Evolutionary conservation across 2,888 invertebrate species (phyloP).

Genomic region (Alloplasta piceator): DNA sequence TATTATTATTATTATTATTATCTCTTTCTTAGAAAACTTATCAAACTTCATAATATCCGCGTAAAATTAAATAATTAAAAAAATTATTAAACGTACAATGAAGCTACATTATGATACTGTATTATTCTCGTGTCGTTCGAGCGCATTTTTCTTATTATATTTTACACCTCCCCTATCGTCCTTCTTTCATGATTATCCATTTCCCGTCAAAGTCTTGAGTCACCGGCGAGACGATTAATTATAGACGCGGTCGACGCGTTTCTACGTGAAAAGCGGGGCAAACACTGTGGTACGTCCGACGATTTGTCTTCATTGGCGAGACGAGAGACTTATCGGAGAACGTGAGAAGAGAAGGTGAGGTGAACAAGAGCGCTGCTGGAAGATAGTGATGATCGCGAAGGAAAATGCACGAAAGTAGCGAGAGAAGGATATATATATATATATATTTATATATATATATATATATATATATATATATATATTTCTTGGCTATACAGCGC

Average conservation of each 20-base stretch:
- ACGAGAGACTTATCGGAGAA: slow-evolving; percentile 74
- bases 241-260: slow-evolving; percentile 63
- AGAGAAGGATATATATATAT: slow-evolving; percentile 48
- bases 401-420: slow-evolving; percentile 31
- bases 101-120: too few relatives aligned
- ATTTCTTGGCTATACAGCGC: background rate
- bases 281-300: slow-evolving; percentile 73
- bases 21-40: too few relatives aligned
- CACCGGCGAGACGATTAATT: slow-evolving; percentile 76
- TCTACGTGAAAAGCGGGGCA: slow-evolving; percentile 49
- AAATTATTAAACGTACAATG: too few relatives aligned
- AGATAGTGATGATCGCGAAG: slow-evolving; percentile 58
- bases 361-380: slow-evolving; percentile 36
- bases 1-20: too few relatives aligned
- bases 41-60: too few relatives aligned
- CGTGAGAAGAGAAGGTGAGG: slow-evolving; percentile 23
- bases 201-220: slow-evolving; percentile 35
- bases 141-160: too few relatives aligned
- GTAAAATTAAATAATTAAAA: too few relatives aligned
- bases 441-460: too few relatives aligned
- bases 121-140: too few relatives aligned
- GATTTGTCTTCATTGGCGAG: slow-evolving; percentile 80
- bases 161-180: background rate
- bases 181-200: slow-evolving; percentile 30
- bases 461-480: too few relatives aligned